Conservation (phyloP, 2,888 invertebrate genomes). For the Elysia crispata region DNA sequence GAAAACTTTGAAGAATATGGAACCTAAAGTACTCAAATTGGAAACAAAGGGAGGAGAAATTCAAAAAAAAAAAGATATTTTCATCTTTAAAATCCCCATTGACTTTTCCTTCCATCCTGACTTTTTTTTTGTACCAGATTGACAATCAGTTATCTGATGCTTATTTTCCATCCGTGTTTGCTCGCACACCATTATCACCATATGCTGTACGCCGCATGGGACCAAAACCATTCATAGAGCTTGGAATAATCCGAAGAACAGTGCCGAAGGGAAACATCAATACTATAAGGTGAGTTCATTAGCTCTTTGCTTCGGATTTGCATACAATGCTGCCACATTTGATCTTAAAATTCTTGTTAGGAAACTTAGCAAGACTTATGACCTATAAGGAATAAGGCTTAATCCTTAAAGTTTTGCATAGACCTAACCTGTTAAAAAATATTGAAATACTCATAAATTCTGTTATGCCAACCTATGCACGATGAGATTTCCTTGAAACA, state of each 20-base stretch:
- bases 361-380: too few species aligned
- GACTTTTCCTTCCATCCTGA: neutral
- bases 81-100: neutral
- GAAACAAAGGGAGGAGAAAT: neutral
- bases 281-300: constrained; percentile 73
- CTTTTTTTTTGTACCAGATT: constrained; percentile 80
- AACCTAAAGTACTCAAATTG: too few species aligned
- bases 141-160: constrained; percentile 87
- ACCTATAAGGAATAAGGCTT: too few species aligned
- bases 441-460: too few species aligned
- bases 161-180: constrained; percentile 84
- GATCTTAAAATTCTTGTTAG: too few species aligned
- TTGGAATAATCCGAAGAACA: constrained; percentile 73
- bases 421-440: too few species aligned
- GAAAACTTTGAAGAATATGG: too few species aligned
- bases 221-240: constrained; percentile 82
- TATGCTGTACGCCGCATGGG: constrained; percentile 79
- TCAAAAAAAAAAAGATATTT: neutral
- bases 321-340: too few species aligned
- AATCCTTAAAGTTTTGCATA: too few species aligned
- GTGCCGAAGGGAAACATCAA: constrained; percentile 74
- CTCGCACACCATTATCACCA: constrained; percentile 81
- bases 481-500: too few species aligned
- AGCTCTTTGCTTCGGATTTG: neutral
- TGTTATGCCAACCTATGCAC: too few species aligned